Evolutionary conservation across 2,797 vertebrate genomes (phyloP).

Genomic region (Rhinatrema bivittatum): DNA sequence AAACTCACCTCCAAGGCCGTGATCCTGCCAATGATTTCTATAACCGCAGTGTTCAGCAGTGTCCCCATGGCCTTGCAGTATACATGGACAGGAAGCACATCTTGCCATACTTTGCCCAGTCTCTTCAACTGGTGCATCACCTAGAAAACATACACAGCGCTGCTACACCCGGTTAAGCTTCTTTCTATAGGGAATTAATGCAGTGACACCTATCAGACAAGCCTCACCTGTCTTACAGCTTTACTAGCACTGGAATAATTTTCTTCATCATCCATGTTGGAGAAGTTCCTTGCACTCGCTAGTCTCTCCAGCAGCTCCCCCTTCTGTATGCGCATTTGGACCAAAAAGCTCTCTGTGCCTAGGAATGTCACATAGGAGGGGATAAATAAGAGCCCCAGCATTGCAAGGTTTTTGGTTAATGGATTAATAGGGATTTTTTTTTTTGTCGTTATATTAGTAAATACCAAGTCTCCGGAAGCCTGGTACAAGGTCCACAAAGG

Average conservation of each 20-base stretch:
- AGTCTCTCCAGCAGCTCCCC: conserved; percentile 87
- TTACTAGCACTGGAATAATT: conserved; percentile 83
- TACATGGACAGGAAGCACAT: conserved; percentile 81
- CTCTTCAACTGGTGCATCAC: conserved; percentile 88
- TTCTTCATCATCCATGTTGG: conserved; percentile 84
- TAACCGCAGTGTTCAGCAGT: conserved; percentile 78
- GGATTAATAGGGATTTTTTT: too few relatives aligned
- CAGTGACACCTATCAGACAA: neutral
- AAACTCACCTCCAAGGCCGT: conserved; percentile 80
- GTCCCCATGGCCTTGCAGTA: conserved; percentile 94
- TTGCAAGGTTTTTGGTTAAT: conserved; percentile 1
- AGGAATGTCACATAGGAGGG: conserved; percentile 9
- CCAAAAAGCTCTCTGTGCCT: conserved; percentile 86
- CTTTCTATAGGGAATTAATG: neutral
- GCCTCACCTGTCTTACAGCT: conserved; percentile 81
- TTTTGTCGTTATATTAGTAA: too few relatives aligned
- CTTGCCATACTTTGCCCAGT: conserved; percentile 89
- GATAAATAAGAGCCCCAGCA: conserved; percentile 4
- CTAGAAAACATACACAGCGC: conserved; percentile 45
- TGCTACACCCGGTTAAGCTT: too few relatives aligned
- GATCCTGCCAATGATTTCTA: conserved; percentile 76
- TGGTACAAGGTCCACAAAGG: conserved; percentile 91
- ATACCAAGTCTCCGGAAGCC: conserved; percentile 86
- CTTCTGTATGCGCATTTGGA: conserved; percentile 84
- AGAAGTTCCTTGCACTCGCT: conserved; percentile 84